Base-by-base conservation (phyloP, 2,888 invertebrate genomes). In the Synanthedon vespiformis region DNA sequence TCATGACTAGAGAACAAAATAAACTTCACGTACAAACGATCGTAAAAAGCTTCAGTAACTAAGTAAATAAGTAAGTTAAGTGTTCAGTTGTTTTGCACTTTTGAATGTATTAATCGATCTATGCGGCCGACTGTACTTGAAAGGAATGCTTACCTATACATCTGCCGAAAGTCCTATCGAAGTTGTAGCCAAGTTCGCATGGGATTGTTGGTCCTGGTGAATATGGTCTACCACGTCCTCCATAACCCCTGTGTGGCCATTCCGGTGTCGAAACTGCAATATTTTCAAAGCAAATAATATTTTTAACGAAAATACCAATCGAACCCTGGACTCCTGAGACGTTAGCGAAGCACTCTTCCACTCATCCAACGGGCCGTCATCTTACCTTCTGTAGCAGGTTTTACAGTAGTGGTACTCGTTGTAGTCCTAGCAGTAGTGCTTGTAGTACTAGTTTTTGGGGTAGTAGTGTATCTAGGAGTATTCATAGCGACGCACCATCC, bases 181-280 rank as follows among this genome's bases (percentile, higher is more conserved):
- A 84, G 2, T 54, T 67, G 57, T 75, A 85, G 0, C 86, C 86
- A 2, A 84, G 61, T 41, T 83, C 85, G 53, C 86, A 86, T 8
- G n/a, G n/a, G n/a, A n/a, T n/a, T n/a, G n/a, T n/a, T n/a, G 58
- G 68, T 8, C 8, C 34, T 34, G 34, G 34, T 2, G 66, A 57
- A n/a, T 61, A 55, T 3, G 65, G 60, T 50, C 5, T 71, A 62
- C 1, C 59, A 56, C 0, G 62, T 14, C 13, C 34, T 8, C 34
- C 44, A 14, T 44, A 44, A 14, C 11, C 3, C 56, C 2, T 68
- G 67, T 14, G 61, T 58, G 52, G 58, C 67, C 70, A 68, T 3
- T 67, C 68, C 0, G 70, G 67, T 3, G 57, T 54, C 2, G 55
- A 49, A 11, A 51, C 53, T 56, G 47, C 4, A 34, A 12, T 3